Base-by-base conservation (phyloP, 2,113 vertebrate genomes). In the Sander lucioperca region DNA sequence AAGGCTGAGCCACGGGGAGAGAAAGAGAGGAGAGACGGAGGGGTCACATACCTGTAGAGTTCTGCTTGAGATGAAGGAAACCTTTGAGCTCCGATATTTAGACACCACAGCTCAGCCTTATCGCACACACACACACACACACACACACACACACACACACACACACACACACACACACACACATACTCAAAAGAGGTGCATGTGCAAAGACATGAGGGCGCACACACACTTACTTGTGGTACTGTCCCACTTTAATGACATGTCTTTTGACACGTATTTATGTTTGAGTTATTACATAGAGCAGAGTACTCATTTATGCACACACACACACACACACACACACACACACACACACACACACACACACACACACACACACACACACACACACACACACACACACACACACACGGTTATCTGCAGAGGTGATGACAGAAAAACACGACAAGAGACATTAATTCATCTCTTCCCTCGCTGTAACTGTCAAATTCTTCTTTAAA, bases 1-100 rank as follows among this genome's bases (percentile, higher is more conserved):
- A 73, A 69, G 88, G 87, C 86, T 91, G 79, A 86, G 84, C 88
- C 62, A 65, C 5, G 0, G 27, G 43, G 51, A 27, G 56, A 67
- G 72, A 8, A 80, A 21, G 53, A 33, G 72, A 2, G 47, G 59
- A 39, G 61, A 23, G 65, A 14, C 27, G 6, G 54, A 50, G 74
- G 71, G 11, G 80, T 16, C 66, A 27, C 92, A 94, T 94, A 94
- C 93, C 94, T 94, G 92, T 67, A 89, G 84, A 86, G 88, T 79
- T 82, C 83, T 79, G 88, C 83, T 74, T 25, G 79, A 86, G 89
- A 93, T 94, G 93, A 94, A 94, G 91, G 89, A 80, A 91, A 85
- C 93, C 91, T 94, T 94, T 94, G 90, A 94, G 90, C 74, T 82
- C 51, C 0, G 21, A 53, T 79, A 80, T 74, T 80, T 36, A 89